A percentile compares a stretch with the other conserved stretches of the same genome.
phyloP scores from a whole-genome alignment of 1,140 invertebrate species.

The Cydia splendana region DNA sequence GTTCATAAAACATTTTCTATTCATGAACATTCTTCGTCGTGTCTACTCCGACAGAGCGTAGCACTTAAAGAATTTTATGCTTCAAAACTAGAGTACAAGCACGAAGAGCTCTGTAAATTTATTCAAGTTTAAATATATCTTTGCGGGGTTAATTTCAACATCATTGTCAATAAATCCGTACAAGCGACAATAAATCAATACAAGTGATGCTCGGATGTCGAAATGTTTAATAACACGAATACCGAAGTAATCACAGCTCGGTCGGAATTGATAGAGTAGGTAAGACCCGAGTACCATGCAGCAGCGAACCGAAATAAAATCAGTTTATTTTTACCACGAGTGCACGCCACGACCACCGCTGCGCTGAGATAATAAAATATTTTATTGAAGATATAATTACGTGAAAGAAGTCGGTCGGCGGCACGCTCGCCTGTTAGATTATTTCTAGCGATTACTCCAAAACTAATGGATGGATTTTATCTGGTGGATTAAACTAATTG shows the following conservation, averaged over 20 bases:
- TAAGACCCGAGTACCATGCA: conserved; percentile 17
- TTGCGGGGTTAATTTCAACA: not conserved
- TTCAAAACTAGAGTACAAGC: conserved; percentile 20
- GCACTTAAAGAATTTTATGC: conserved; percentile 31
- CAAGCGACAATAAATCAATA: conserved; percentile 34
- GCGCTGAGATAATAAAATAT: conserved; percentile 37
- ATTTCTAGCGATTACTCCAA: conserved; percentile 47
- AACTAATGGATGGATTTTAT: conserved; percentile 60
- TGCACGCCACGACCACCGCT: conserved; percentile 34
- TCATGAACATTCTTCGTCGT: conserved; percentile 38
- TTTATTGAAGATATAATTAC: conserved; percentile 43
- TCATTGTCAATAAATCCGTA: conserved; percentile 6
- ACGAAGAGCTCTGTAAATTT: conserved; percentile 19
- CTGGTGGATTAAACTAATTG: conserved; percentile 59
- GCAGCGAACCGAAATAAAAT: conserved; percentile 30
- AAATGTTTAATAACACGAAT: conserved; percentile 28
- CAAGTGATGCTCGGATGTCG: not conserved
- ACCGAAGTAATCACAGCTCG: conserved; percentile 1
- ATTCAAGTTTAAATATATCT: not conserved
- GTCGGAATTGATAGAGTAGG: conserved; percentile 25
- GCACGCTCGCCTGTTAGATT: conserved; percentile 40
- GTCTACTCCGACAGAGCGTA: conserved; percentile 24
- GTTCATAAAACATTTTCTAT: conserved; percentile 59
- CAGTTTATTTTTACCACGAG: conserved; percentile 33
- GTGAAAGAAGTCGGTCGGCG: conserved; percentile 22